Conservation (phyloP, 2,888 invertebrate species). For the Coenonympha glycerion region DNA sequence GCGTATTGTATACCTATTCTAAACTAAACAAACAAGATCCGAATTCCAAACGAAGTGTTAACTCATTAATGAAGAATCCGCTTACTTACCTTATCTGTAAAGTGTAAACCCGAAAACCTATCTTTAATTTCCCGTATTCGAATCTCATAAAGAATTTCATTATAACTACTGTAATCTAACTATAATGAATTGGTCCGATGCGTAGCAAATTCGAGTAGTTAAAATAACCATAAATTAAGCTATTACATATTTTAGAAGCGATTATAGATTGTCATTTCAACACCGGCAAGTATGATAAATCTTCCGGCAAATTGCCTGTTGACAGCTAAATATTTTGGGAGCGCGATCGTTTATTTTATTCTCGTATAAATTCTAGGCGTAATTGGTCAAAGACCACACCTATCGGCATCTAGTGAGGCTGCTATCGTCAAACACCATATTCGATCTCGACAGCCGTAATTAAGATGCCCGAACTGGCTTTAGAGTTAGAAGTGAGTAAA, state of each 20-base stretch:
- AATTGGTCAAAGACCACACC: constrained; percentile 45
- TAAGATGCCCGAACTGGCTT: constrained; percentile 36
- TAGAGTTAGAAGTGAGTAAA: constrained; percentile 14
- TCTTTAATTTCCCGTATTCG: constrained; percentile 10
- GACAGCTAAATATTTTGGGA: constrained; percentile 26
- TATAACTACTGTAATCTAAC: constrained; percentile 20
- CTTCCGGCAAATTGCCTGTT: constrained; percentile 27
- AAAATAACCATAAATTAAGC: constrained; percentile 30
- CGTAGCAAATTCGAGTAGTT: constrained; percentile 15
- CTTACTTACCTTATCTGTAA: constrained; percentile 37
- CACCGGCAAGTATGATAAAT: constrained; percentile 32
- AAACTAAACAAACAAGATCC: constrained; percentile 30
- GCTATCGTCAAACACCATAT: constrained; percentile 38
- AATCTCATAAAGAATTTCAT: background rate
- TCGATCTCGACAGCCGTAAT: constrained; percentile 44
- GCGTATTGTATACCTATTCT: constrained; percentile 9
- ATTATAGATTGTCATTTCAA: constrained; percentile 31
- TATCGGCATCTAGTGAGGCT: constrained; percentile 34
- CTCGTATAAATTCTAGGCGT: constrained; percentile 40
- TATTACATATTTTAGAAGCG: constrained; percentile 30
- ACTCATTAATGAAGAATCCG: constrained; percentile 36
- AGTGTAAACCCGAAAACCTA: constrained; percentile 17
- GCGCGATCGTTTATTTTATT: constrained; percentile 32
- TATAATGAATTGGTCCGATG: constrained; percentile 21
- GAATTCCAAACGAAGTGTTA: constrained; percentile 28